phyloP scores from a whole-genome alignment of 2,797 vertebrate species.

The Microctenopoma lineatum region DNA sequence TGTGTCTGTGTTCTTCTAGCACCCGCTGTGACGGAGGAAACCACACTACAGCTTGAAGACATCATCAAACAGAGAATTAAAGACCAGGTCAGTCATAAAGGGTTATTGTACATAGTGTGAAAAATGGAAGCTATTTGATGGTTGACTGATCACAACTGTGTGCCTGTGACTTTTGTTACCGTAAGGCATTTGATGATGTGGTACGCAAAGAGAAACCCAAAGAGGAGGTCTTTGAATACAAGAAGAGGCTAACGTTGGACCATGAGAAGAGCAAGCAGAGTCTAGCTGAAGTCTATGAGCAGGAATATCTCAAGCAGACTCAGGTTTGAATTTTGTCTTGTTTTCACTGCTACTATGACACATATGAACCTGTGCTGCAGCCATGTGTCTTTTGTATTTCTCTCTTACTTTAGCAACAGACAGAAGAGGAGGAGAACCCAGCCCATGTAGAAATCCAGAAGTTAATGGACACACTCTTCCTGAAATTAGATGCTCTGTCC shows the following conservation, averaged over 20 bases:
- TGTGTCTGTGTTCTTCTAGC: constrained; percentile 72
- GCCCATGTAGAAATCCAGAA: constrained; percentile 95
- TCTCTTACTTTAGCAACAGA: constrained; percentile 84
- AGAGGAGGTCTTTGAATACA: constrained; percentile 93
- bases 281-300: constrained; percentile 95
- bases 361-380: neutral
- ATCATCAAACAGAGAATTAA: constrained; percentile 97
- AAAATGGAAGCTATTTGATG: neutral
- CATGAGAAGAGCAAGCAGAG: constrained; percentile 98
- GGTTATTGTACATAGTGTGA: neutral
- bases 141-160: neutral
- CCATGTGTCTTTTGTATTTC: neutral
- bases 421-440: constrained; percentile 90
- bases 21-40: constrained; percentile 94
- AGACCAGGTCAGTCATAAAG: constrained; percentile 87
- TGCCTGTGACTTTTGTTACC: constrained; percentile 30
- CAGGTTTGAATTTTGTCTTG: constrained; percentile 82
- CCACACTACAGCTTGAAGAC: constrained; percentile 93
- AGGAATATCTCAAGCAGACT: constrained; percentile 92
- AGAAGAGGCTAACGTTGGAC: constrained; percentile 93
- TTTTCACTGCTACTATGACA: neutral
- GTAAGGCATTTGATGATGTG: constrained; percentile 95
- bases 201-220: constrained; percentile 96
- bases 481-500: constrained; percentile 95
- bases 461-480: constrained; percentile 93